A percentile compares a stretch with the other conserved stretches of the same genome.
Evolutionary conservation across 2,797 vertebrate species (phyloP).

Genomic region (Hydrophis major): DNA sequence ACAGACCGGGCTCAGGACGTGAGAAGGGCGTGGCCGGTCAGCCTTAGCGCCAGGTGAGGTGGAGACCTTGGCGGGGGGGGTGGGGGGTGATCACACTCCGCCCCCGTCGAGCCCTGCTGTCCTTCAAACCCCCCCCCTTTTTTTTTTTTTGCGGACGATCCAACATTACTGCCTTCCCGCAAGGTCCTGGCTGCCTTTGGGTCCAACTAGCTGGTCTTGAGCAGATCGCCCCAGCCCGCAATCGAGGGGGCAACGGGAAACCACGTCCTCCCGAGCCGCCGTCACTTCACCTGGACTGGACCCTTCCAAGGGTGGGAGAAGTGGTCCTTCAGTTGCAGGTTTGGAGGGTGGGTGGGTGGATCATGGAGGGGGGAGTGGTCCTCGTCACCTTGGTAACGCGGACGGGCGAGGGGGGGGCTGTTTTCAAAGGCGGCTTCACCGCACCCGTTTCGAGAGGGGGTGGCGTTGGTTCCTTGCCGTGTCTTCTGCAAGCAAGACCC

Average conservation of each 20-base stretch:
- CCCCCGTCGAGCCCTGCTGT: too few relatives aligned
- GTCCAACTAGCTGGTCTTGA: neutral
- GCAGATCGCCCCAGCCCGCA: neutral
- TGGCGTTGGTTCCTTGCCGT: neutral
- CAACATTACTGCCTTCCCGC: neutral
- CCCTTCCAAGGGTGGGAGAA: neutral
- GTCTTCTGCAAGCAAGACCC: neutral
- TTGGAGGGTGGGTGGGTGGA: neutral
- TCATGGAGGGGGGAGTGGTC: neutral
- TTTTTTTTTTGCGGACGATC: too few relatives aligned
- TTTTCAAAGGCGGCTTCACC: neutral
- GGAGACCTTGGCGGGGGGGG: neutral
- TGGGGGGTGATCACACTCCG: too few relatives aligned
- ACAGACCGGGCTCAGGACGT: neutral
- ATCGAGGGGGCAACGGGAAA: neutral
- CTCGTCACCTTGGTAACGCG: neutral
- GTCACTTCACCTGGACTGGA: neutral
- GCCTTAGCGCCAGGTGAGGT: neutral
- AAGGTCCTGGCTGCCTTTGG: neutral
- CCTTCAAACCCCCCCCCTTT: rapidly evolving
- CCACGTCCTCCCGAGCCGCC: neutral
- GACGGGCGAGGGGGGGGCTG: too few relatives aligned
- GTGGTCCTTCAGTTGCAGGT: too few relatives aligned
- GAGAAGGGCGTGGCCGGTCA: neutral
- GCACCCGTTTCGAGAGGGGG: neutral